phyloP scores from a whole-genome alignment of 2,888 invertebrate species.

The Acronicta aceris region DNA sequence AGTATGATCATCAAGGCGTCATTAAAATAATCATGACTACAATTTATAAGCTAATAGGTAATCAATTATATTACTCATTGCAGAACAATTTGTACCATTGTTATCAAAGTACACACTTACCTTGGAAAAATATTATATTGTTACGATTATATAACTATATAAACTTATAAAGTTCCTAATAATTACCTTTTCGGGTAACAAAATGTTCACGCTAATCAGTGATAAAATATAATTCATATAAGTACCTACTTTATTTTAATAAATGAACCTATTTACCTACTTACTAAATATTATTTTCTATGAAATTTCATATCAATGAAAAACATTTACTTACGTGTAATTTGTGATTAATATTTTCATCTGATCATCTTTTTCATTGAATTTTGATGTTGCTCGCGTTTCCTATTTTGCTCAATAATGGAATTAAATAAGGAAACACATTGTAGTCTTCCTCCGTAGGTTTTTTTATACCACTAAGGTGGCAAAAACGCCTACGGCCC shows the following conservation, averaged over 20 bases:
- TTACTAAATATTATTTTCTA: constrained; percentile 2
- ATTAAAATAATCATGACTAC: too few relatives aligned
- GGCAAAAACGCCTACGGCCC: too few relatives aligned
- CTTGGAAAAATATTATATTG: constrained; percentile 5
- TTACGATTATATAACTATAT: not conserved
- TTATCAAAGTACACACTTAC: constrained; percentile 22
- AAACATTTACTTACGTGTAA: not conserved
- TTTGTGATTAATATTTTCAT: not conserved
- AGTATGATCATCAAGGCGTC: too few relatives aligned
- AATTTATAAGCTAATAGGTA: not conserved
- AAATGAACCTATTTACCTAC: not conserved
- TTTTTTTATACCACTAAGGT: too few relatives aligned
- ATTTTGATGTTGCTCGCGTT: constrained; percentile 1
- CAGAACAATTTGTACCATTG: constrained; percentile 20
- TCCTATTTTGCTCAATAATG: too few relatives aligned
- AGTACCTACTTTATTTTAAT: not conserved
- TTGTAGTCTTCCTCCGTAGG: too few relatives aligned
- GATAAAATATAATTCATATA: constrained; percentile 21
- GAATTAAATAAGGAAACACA: too few relatives aligned
- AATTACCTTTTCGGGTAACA: constrained; percentile 2
- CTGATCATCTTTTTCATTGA: not conserved
- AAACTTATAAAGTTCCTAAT: constrained; percentile 9
- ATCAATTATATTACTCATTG: constrained; percentile 4
- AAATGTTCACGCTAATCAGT: constrained; percentile 6
- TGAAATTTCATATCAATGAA: constrained; percentile 9